Conservation (phyloP, 1,140 invertebrate species). For the Coboldia fuscipes region DNA sequence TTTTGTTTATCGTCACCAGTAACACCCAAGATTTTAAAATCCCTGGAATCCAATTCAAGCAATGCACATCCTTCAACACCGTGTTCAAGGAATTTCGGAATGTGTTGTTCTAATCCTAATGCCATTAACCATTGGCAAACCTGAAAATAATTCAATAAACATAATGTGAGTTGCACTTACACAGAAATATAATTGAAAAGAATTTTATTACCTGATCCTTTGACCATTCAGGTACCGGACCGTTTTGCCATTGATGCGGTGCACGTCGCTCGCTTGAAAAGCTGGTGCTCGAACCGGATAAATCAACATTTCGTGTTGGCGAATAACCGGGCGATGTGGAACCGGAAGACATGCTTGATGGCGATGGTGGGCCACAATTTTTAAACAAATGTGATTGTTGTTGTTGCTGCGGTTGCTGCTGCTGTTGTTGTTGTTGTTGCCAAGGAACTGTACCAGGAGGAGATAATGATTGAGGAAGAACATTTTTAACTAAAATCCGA, state of each 20-base stretch:
- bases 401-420: constrained; percentile 9
- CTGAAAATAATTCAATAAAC: constrained; percentile 20
- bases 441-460: constrained; percentile 32
- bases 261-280: constrained; percentile 15
- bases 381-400: too few relatives aligned
- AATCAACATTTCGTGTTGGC: constrained; percentile 22
- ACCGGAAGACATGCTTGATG: constrained; percentile 38
- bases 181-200: background rate
- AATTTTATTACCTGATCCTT: constrained; percentile 48
- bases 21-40: constrained; percentile 70
- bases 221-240: constrained; percentile 60
- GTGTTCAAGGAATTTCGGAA: constrained; percentile 60
- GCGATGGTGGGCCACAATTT: constrained; percentile 34
- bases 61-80: constrained; percentile 65
- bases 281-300: constrained; percentile 29
- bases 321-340: constrained; percentile 26
- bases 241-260: constrained; percentile 42
- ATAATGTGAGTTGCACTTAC: background rate
- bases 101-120: constrained; percentile 63
- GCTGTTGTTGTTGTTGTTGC: constrained; percentile 21
- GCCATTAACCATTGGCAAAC: constrained; percentile 75
- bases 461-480: constrained; percentile 30
- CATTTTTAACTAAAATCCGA: constrained; percentile 37
- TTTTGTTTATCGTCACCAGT: constrained; percentile 56
- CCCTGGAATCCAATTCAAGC: constrained; percentile 61